phyloP scores from a whole-genome alignment of 2,113 vertebrate genomes.

The Pithys albifrons region DNA sequence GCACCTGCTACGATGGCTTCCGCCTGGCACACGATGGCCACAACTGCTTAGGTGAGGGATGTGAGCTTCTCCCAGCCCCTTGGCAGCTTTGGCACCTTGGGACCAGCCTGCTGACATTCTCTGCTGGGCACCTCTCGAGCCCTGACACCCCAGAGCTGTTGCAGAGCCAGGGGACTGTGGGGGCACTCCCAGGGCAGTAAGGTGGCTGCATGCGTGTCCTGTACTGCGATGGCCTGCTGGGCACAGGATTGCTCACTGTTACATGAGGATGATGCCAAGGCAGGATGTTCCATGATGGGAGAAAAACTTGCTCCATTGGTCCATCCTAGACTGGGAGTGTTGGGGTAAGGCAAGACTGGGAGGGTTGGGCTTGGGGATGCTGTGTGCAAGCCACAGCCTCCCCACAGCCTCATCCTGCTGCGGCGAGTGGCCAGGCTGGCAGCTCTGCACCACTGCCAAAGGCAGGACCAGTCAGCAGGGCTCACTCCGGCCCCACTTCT shows the following conservation, averaged over 20 bases:
- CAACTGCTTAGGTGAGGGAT: conserved; percentile 90
- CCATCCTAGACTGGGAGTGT: neutral
- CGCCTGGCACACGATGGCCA: conserved; percentile 93
- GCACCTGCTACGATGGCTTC: conserved; percentile 97
- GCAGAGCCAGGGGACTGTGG: rapidly evolving
- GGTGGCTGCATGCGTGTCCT: rapidly evolving
- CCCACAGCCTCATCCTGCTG: neutral
- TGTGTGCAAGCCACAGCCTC: neutral
- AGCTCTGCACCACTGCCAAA: neutral
- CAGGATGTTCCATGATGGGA: neutral
- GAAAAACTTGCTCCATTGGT: neutral
- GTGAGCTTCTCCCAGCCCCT: rapidly evolving
- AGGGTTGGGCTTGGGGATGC: neutral
- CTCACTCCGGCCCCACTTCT: neutral
- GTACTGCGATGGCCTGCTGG: rapidly evolving
- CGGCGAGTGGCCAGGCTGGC: rapidly evolving
- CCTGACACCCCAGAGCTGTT: no score
- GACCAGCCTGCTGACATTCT: neutral
- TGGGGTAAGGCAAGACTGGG: neutral
- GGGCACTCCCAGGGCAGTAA: neutral
- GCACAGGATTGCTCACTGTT: neutral
- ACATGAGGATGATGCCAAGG: rapidly evolving
- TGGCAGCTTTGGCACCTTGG: neutral
- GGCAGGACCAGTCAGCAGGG: neutral
- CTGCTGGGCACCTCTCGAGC: neutral